Conservation (phyloP, 2,113 vertebrate genomes). For the Cottus gobio region DNA sequence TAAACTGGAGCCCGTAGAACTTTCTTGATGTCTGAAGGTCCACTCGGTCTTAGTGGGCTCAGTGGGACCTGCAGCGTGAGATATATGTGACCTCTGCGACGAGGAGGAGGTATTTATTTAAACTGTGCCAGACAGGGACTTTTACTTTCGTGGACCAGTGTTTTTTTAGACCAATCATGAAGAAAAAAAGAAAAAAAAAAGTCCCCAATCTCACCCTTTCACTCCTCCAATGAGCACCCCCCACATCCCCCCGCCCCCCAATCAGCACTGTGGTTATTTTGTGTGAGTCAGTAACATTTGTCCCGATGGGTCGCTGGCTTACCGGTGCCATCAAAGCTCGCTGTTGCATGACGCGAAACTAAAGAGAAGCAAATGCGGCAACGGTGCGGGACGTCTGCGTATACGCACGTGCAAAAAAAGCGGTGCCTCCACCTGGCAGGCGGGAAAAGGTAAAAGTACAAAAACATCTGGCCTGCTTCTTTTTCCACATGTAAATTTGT, state of each 20-base stretch:
- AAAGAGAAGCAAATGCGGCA: slow-evolving; percentile 70
- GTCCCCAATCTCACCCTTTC: slow-evolving; percentile 64
- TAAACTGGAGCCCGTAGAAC: slow-evolving; percentile 98
- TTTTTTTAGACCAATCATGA: slow-evolving; percentile 57
- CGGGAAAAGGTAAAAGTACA: slow-evolving; percentile 32
- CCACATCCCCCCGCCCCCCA: slow-evolving; percentile 56
- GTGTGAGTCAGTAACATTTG: slow-evolving; percentile 85
- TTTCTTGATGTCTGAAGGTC: slow-evolving; percentile 90
- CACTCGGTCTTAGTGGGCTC: slow-evolving; percentile 80
- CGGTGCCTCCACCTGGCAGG: slow-evolving; percentile 77
- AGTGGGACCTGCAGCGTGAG: slow-evolving; percentile 88
- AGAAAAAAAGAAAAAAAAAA: slow-evolving; percentile 51
- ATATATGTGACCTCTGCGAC: slow-evolving; percentile 73
- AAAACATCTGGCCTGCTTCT: slow-evolving; percentile 90
- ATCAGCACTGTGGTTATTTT: slow-evolving; percentile 84
- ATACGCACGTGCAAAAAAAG: slow-evolving; percentile 31
- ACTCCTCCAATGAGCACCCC: slow-evolving; percentile 76
- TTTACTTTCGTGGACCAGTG: slow-evolving; percentile 76
- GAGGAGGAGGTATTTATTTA: slow-evolving; percentile 91
- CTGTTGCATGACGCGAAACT: slow-evolving; percentile 89
- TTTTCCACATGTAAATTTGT: slow-evolving; percentile 99
- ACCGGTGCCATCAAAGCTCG: slow-evolving; percentile 88
- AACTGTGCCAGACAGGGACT: slow-evolving; percentile 88
- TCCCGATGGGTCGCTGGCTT: slow-evolving; percentile 87
- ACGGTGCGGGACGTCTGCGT: slow-evolving; percentile 50